These are phyloP conservation scores for Gobiocypris rarus DNA, from an alignment of 2,113 vertebrate genomes.

Conservation along the genomic window DNA sequence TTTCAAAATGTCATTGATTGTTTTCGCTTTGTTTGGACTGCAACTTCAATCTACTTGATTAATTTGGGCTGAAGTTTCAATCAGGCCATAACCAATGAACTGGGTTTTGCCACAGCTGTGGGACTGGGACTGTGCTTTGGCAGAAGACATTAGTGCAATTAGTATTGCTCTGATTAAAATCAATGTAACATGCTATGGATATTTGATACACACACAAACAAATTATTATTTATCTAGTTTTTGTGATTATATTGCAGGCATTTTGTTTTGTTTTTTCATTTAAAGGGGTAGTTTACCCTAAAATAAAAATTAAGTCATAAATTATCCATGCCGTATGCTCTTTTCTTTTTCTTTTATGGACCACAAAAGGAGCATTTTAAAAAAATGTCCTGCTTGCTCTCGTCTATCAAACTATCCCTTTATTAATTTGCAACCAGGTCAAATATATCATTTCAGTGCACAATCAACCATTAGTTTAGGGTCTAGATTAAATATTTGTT, in stretches of 20 bases:
- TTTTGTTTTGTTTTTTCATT: neutral
- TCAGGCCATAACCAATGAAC: neutral
- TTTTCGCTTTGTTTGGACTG: conserved; percentile 14
- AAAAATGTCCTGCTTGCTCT: no score
- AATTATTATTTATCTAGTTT: conserved; percentile 1
- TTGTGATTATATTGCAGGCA: neutral
- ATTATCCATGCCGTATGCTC: no score
- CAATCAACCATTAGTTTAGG: neutral
- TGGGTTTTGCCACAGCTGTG: conserved; percentile 4
- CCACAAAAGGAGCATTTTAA: no score
- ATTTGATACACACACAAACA: neutral
- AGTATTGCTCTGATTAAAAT: conserved; percentile 9
- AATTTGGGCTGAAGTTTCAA: conserved; percentile 7
- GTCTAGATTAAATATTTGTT: neutral
- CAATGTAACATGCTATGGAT: neutral
- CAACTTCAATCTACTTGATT: conserved; percentile 23
- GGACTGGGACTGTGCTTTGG: neutral
- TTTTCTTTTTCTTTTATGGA: no score
- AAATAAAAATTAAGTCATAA: no score
- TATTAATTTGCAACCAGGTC: neutral
- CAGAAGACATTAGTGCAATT: conserved; percentile 11
- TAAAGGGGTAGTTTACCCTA: no score
- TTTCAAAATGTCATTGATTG: conserved; percentile 17
- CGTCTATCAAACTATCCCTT: no score
- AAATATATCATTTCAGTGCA: neutral